These are phyloP conservation scores for Macrobrachium nipponense DNA, from an alignment of 1,140 invertebrate species.

Conservation along the genomic window DNA sequence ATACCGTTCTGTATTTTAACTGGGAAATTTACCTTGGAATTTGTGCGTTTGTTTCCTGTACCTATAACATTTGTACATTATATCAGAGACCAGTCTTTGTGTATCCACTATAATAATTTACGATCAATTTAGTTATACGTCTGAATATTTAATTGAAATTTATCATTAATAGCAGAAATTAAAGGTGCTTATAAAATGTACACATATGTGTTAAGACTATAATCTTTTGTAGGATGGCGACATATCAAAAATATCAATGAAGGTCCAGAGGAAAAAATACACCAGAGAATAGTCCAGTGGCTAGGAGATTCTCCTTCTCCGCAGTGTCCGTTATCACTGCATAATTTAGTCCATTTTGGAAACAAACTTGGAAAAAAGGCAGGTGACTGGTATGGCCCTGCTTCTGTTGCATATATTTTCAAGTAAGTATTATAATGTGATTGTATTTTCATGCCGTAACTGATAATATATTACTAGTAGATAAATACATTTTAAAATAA, in stretches of 20 bases:
- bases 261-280: slow-evolving; percentile 24
- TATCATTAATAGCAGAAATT: no score
- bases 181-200: not conserved
- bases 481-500: no score
- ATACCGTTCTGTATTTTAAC: no score
- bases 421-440: slow-evolving; percentile 41
- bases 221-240: slow-evolving; percentile 68
- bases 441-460: not conserved
- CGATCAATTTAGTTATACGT: no score
- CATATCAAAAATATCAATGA: slow-evolving; percentile 65
- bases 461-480: no score
- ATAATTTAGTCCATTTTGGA: slow-evolving; percentile 57
- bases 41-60: no score
- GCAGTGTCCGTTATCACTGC: slow-evolving; percentile 56
- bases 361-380: slow-evolving; percentile 59
- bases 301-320: slow-evolving; percentile 50
- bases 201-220: not conserved
- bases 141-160: no score
- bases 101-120: no score
- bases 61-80: no score
- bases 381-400: slow-evolving; percentile 68
- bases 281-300: slow-evolving; percentile 53
- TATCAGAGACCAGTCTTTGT: no score
- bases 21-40: no score
- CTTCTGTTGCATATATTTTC: slow-evolving; percentile 65